Base-by-base conservation (phyloP, 2,797 vertebrate genomes). In the Gadopsis bispinosus region DNA sequence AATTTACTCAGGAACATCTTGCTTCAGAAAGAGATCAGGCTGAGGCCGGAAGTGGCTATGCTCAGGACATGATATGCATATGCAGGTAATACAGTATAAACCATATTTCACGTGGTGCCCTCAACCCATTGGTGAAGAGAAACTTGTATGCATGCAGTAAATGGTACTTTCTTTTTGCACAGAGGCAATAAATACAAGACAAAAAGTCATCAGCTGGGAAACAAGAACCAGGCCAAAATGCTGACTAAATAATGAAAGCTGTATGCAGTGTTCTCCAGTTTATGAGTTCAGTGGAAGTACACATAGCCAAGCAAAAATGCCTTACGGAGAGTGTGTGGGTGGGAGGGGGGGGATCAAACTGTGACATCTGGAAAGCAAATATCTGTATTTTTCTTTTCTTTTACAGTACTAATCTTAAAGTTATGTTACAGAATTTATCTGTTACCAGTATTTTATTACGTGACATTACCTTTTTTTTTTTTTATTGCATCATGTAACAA, bases 241-340 rank as follows among this genome's bases (percentile, higher is more conserved):
- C 56, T 81, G 65, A 64, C 33, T 43, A 31, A 76, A 75, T 73
- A 81, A 77, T 73, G 59, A 50, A 48, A 65, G 19, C 45, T 58
- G 14, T 2, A 72, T 51, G 26, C 35, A 45, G 64, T 77, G 59
- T 26, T 59, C 48, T 37, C 3, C 14, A 62, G 7, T 45, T 7
- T 13, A 35, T 10, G 3, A 14, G 1, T 4, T 50, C 41, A 51
- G 10, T 51, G 8, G 17, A 69, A 4, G 43, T 11, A 48, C 19
- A 56, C 31, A 29, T 39, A 31, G 16, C 33, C 33, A 12, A 67
- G 14, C n/a, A 14, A 33, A 47, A n/a, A 60, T 37, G 43, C 55
- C 8, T 71, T 19, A 19, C 39, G n/a, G 16, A 61, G 56, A 29
- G 9, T n/a, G 6, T 20, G 54, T n/a, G 22, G 4, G 39, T 6